These are phyloP conservation scores for Corythornis leucogaster DNA, from an alignment of 2,797 vertebrate genomes.

Conservation along the genomic window DNA sequence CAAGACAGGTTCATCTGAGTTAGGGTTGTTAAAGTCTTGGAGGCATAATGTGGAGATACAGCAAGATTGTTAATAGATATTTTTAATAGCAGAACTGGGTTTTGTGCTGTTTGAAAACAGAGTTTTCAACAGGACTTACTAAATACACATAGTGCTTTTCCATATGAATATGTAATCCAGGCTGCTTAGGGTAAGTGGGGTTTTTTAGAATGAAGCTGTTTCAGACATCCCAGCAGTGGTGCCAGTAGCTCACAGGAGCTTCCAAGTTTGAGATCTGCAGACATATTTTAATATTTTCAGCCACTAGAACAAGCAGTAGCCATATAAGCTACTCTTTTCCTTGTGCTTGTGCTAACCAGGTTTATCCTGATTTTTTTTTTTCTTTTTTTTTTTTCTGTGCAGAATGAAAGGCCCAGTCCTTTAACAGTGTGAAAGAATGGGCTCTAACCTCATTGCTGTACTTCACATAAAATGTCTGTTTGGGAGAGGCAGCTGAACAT, in stretches of 20 bases:
- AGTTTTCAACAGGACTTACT: slow-evolving; percentile 35
- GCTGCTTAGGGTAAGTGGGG: background rate
- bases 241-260: background rate
- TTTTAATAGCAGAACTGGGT: slow-evolving; percentile 31
- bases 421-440: background rate
- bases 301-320: background rate
- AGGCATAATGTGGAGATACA: background rate
- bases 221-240: background rate
- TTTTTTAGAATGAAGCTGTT: background rate
- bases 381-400: background rate
- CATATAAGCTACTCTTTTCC: background rate
- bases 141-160: slow-evolving; percentile 37
- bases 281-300: background rate
- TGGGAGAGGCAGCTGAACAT: background rate
- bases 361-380: background rate
- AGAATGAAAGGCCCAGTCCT: background rate
- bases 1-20: slow-evolving; percentile 46
- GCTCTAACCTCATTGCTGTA: background rate
- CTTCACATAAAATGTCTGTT: background rate
- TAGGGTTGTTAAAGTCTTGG: slow-evolving; percentile 1
- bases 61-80: slow-evolving; percentile 4
- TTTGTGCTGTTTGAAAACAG: background rate
- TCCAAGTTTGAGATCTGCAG: background rate
- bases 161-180: background rate
- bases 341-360: background rate